Evolutionary conservation across 2,888 invertebrate genomes (phyloP).

Genomic region (Calameuta idolon): DNA sequence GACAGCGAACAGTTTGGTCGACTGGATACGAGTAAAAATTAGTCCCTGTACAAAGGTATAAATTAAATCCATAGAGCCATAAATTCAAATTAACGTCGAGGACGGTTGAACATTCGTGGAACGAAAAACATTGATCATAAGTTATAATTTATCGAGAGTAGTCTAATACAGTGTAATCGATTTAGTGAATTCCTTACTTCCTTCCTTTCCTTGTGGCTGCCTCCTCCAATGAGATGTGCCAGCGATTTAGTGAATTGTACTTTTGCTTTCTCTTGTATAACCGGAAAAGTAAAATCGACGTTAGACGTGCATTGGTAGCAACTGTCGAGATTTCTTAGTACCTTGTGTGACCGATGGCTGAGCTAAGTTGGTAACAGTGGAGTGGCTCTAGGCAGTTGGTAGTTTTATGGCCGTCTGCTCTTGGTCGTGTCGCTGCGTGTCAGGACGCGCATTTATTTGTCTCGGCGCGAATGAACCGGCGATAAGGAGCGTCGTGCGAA

Average conservation of each 20-base stretch:
- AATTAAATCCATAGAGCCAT: too few species aligned
- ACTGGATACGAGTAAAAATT: neutral
- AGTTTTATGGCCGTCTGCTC: neutral
- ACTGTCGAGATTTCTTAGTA: neutral
- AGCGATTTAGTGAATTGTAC: too few species aligned
- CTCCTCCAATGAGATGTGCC: too few species aligned
- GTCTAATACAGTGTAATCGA: too few species aligned
- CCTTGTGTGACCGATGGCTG: neutral
- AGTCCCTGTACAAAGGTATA: neutral
- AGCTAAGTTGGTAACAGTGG: neutral
- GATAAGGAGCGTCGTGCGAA: slow-evolving; percentile 1
- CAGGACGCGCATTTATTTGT: neutral
- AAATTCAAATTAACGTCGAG: neutral
- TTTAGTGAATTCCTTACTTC: too few species aligned
- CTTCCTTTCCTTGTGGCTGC: too few species aligned
- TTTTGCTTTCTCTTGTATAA: neutral
- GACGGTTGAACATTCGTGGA: too few species aligned
- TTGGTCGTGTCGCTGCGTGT: neutral
- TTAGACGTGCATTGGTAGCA: neutral
- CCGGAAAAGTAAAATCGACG: neutral
- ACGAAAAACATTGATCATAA: neutral
- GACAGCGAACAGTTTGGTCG: neutral
- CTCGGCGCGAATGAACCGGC: neutral
- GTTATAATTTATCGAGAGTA: neutral
- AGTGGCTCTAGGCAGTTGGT: neutral